Evolutionary conservation across 2,888 invertebrate genomes (phyloP), one percentile per base, ranked within the genome.

Genomic region (Drosophila conformis): DNA sequence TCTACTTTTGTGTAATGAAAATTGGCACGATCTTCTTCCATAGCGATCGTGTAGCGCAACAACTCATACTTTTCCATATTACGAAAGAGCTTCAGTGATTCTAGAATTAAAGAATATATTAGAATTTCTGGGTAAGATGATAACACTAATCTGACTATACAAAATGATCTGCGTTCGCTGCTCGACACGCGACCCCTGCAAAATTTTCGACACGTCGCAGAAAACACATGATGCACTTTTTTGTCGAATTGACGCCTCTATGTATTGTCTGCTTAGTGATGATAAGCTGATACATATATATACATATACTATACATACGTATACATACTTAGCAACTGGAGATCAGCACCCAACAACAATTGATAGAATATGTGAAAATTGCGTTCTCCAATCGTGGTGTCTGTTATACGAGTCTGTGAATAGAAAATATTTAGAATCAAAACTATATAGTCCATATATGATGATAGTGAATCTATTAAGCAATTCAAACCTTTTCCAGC

Each of bases 361-460:
- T 98, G 97, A 94, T 98, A 97, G 93, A 98, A 96, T 92, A 97
- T 97, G 94, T 97, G 97, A 94, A 97, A 97, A 94, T 96, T 97
- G 90, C 97, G 94, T 93, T 96, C 96, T 80, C 97, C 96, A 78
- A 94, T 94, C 85, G 94, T 94, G 90, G 95, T 95, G 84, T 94
- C 94, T 78, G 96, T 96, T 80, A 96, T 95, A 89, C 97, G 95
- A 75, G 96, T 96, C 97, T 97, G 93, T 81, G 94, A 93, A 83
- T 27, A 27, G 7, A 66, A 59, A 66, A 36, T 27, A 29, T 13
- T 48, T n/a, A 25, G 4, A 56, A 51, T 15, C 11, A 13, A 27
- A 31, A 35, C 13, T 11, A 49, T 29, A 33, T 8, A 25, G 5
- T 4, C 0, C 8, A n/a, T 13, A 25, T 11, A 5, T 31, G 2